These are phyloP conservation scores for Drosophila anceps DNA, from an alignment of 2,888 invertebrate species.

Conservation along the genomic window DNA sequence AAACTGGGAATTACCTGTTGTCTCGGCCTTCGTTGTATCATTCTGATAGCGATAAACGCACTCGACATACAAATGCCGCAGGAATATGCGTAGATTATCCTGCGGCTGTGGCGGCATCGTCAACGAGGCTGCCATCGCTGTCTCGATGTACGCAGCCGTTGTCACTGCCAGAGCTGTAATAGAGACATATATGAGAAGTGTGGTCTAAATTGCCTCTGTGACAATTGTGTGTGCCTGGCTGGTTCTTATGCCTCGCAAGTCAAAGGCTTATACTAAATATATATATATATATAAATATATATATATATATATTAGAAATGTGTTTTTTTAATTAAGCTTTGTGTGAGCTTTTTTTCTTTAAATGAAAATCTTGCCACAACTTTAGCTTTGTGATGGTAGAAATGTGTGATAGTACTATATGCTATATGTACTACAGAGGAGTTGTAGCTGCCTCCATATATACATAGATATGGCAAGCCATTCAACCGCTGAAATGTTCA, in stretches of 20 bases:
- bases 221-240: conserved; percentile 34
- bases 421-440: too few species aligned
- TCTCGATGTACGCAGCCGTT: conserved; percentile 20
- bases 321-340: conserved; percentile 1
- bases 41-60: conserved; percentile 81
- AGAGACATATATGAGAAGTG: neutral
- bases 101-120: conserved; percentile 34
- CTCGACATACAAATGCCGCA: conserved; percentile 80
- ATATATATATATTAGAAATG: neutral
- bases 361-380: neutral
- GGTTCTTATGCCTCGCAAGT: conserved; percentile 42
- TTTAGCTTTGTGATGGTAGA: neutral
- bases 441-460: too few species aligned
- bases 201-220: neutral
- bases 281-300: neutral
- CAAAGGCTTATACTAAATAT: conserved; percentile 3
- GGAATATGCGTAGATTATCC: conserved; percentile 70
- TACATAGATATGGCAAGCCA: too few species aligned
- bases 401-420: neutral
- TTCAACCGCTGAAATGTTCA: too few species aligned
- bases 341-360: neutral
- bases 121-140: conserved; percentile 6
- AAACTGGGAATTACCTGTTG: conserved; percentile 56
- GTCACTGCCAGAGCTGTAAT: conserved; percentile 38
- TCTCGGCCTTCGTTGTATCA: conserved; percentile 52